phyloP scores from a whole-genome alignment of 2,888 invertebrate species.

The Andricus curvator region DNA sequence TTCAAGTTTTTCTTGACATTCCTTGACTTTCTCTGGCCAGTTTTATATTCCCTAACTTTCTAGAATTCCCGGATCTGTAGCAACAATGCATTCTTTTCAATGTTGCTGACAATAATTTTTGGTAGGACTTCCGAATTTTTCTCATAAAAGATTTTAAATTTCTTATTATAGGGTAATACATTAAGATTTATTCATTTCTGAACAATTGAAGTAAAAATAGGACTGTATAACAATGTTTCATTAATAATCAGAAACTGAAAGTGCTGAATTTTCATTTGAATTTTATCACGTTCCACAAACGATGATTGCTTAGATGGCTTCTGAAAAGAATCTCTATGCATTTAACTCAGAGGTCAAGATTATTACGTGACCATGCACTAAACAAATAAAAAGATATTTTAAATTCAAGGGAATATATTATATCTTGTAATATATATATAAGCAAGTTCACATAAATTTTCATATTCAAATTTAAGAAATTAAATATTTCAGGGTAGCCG shows the following conservation, averaged over 20 bases:
- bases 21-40: no score
- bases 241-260: background rate
- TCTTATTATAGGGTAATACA: no score
- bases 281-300: background rate
- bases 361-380: background rate
- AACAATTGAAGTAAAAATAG: no score
- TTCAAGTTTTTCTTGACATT: no score
- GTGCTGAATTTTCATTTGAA: slow-evolving; percentile 11
- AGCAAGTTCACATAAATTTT: no score
- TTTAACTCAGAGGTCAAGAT: slow-evolving; percentile 21
- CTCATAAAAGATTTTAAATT: background rate
- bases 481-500: background rate
- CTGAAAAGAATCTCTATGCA: background rate
- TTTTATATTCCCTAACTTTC: no score
- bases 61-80: no score
- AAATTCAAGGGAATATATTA: background rate
- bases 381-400: slow-evolving; percentile 23
- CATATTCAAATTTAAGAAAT: background rate
- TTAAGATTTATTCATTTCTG: no score
- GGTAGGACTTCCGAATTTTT: background rate
- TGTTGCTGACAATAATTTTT: background rate
- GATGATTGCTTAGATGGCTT: slow-evolving; percentile 24
- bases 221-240: no score
- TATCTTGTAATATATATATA: background rate
- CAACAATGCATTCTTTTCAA: background rate